Evolutionary conservation across 2,888 invertebrate species (phyloP).

Genomic region (Bellardia pandia): DNA sequence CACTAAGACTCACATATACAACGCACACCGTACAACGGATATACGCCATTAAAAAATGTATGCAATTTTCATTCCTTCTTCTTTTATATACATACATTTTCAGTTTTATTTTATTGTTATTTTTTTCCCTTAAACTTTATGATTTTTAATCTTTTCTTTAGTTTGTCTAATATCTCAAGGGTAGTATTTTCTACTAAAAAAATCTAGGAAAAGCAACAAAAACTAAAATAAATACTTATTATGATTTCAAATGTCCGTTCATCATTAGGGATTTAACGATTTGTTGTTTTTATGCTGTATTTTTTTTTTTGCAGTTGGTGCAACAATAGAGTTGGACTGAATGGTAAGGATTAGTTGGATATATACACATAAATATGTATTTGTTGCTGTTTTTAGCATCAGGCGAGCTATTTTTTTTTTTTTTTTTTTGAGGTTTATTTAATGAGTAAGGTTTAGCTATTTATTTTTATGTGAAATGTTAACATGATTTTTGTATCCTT

Average conservation of each 20-base stretch:
- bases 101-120: background rate
- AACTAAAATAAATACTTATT: constrained; percentile 24
- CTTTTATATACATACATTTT: background rate
- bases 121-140: constrained; percentile 38
- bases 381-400: too few relatives aligned
- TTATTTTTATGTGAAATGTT: too few relatives aligned
- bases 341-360: too few relatives aligned
- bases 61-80: constrained; percentile 26
- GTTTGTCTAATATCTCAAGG: constrained; percentile 41
- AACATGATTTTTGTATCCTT: too few relatives aligned
- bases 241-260: constrained; percentile 60
- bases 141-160: constrained; percentile 47
- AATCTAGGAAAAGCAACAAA: background rate
- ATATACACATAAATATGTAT: too few relatives aligned
- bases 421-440: too few relatives aligned
- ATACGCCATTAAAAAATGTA: constrained; percentile 45
- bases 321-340: background rate
- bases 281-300: background rate
- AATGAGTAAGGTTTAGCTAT: too few relatives aligned
- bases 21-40: background rate
- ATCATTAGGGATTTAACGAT: constrained; percentile 48
- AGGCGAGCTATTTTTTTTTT: too few relatives aligned
- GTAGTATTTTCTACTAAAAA: constrained; percentile 18
- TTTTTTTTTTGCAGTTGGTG: background rate
- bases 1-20: background rate